These are phyloP conservation scores for Trialeurodes vaporariorum DNA, from an alignment of 1,140 invertebrate genomes.

Conservation along the genomic window DNA sequence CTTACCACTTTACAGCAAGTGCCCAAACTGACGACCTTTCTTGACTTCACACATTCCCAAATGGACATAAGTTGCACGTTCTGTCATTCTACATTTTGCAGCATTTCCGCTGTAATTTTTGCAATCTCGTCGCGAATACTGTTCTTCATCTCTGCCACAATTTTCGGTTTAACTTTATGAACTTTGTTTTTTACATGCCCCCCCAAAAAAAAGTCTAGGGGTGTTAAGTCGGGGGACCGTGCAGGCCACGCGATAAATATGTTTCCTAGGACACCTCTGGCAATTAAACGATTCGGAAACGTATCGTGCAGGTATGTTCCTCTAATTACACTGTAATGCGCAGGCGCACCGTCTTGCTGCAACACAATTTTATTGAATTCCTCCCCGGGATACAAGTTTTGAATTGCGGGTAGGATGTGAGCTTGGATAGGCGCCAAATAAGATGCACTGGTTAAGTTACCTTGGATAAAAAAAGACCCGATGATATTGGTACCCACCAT, in stretches of 20 bases:
- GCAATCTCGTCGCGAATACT: no score
- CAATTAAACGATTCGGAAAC: constrained; percentile 24
- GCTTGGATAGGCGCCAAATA: neutral
- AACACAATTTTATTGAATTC: neutral
- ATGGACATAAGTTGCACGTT: no score
- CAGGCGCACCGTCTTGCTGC: constrained; percentile 24
- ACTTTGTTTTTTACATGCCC: no score
- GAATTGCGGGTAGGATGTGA: neutral
- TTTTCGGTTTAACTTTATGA: no score
- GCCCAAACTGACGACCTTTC: no score
- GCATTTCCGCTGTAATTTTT: no score
- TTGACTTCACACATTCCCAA: no score
- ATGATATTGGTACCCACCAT: constrained; percentile 21
- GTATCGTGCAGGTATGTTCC: constrained; percentile 12
- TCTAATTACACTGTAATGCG: constrained; percentile 22
- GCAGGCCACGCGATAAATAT: constrained; percentile 27
- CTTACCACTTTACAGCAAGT: no score
- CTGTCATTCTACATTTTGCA: no score
- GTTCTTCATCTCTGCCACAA: no score
- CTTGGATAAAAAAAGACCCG: constrained; percentile 31
- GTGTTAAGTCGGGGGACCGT: constrained; percentile 3
- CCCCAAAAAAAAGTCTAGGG: constrained; percentile 28
- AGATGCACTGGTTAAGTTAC: neutral
- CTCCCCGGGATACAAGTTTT: neutral
- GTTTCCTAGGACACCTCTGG: constrained; percentile 9